Base-by-base conservation (phyloP, 2,797 vertebrate species). In the Neopelma chrysocephalum region DNA sequence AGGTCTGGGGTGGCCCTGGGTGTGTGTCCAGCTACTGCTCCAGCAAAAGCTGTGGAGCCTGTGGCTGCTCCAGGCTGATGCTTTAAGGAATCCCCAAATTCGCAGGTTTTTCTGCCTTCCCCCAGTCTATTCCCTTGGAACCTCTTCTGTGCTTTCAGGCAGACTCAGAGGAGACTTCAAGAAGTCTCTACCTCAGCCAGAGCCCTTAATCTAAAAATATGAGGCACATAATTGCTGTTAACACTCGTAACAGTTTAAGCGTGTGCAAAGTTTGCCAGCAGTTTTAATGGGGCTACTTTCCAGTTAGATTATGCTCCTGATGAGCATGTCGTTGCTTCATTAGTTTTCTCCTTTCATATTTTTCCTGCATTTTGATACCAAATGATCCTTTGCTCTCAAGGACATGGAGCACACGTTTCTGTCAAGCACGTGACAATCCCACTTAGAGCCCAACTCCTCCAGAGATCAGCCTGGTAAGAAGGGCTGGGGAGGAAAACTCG, bases 241-340 rank as follows among this genome's bases (percentile, higher is more conserved):
- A 57, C 68, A 80, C 82, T 95, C 9, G 0, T 31, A 26, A 21
- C 76, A 11, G 8, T 78, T 53, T 65, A 75, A 84, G 81, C 57
- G 68, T 66, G 57, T 50, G 84, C 62, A 47, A 65, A 94, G 92
- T 80, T 77, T 94, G 45, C 54, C n/a, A 12, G 21, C 21, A 9
- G 71, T 91, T 95, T 93, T 93, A 92, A 84, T 65, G 75, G 42
- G 65, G 77, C 21, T 56, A 10, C 69, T 95, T 93, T 81, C 16
- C 34, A 43, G 84, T 34, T 76, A 83, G 77, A 86, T 96, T 77
- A 72, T 71, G 50, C 16, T 82, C 79, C 86, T 87, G 57, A 94
- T 86, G 58, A 94, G 87, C 48, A 27, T 86, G 57, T 51, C 77
- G 40, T 72, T 71, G 84, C 92, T 96, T 94, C 95, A 83, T 96